Base-by-base conservation (phyloP, 2,888 invertebrate species). In the Iphiclides podalirius region DNA sequence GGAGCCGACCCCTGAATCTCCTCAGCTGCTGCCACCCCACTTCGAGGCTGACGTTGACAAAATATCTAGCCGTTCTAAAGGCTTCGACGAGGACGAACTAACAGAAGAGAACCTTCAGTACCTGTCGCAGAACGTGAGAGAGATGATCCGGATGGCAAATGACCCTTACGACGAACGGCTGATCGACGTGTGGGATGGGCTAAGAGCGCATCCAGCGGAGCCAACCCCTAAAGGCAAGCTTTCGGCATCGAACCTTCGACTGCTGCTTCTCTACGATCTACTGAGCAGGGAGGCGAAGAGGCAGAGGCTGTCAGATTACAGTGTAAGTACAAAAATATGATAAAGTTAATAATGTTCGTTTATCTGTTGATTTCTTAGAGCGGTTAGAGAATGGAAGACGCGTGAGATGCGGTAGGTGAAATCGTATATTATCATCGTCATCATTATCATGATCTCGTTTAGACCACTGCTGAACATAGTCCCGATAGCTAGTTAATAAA, bases 211-310 rank as follows among this genome's bases (percentile, higher is more conserved):
- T 52, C 70, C 66, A 1, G 57, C 76, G 61, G 63, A 83, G 55
- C 60, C 62, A 15, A 72, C 86, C 0, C 78, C 85, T n/a, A 90
- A 89, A 62, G 76, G 85, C 0, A 91, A 92, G 37, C 79, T 91
- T 1, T 92, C 91, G 0, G 78, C 83, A 0, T 90, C 93, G 0
- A 91, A 92, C 52, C 79, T 92, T 41, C 88, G 92, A 38, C 71
- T 93, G 40, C 67, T 92, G 50, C 74, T 90, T 14, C 67, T 93
- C 20, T 93, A 93, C 64, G 93, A 93, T 58, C 80, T 90, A 3
- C 62, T 93, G 40, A 93, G 92, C 66, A 90, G 93, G 54, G 93
- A 93, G 52, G 91, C 93, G 1, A 93, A 93, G 65, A 90, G 82
- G 50, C 89, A 92, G 58, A 89, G 90, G 26, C 80, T 92, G 3